phyloP scores from a whole-genome alignment of 2,113 vertebrate genomes.

The Rhinolophus sinicus region DNA sequence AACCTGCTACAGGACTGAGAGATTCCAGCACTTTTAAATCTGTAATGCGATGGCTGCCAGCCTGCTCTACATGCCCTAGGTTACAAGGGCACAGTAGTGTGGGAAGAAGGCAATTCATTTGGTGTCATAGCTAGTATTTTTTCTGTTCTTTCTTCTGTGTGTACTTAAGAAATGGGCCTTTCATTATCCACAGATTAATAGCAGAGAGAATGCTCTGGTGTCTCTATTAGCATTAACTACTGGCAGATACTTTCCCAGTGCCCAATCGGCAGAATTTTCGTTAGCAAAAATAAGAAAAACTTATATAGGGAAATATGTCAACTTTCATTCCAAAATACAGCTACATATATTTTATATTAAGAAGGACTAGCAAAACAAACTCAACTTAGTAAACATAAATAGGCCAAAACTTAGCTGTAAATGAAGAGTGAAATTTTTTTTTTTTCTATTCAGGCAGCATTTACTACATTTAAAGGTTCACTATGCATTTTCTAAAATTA shows the following conservation, averaged over 20 bases:
- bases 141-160: constrained; percentile 86
- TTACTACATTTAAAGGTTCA: constrained; percentile 54
- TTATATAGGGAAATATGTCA: not conserved
- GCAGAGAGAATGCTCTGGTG: constrained; percentile 80
- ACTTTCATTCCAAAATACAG: constrained; percentile 61
- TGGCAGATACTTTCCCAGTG: constrained; percentile 70
- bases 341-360: constrained; percentile 51
- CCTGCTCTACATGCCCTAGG: constrained; percentile 95
- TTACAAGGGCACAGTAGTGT: constrained; percentile 91
- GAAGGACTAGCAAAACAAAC: constrained; percentile 52
- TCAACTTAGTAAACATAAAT: constrained; percentile 62
- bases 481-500: not conserved
- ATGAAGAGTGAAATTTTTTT: not conserved
- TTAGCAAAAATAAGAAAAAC: constrained; percentile 72
- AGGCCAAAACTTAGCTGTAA: constrained; percentile 42
- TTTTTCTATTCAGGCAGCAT: not conserved
- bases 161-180: constrained; percentile 86
- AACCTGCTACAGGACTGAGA: constrained; percentile 91
- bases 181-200: constrained; percentile 87
- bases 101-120: constrained; percentile 86
- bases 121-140: constrained; percentile 87
- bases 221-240: constrained; percentile 82
- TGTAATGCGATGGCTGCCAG: constrained; percentile 93
- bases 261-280: constrained; percentile 69
- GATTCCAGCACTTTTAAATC: constrained; percentile 95